Base-by-base conservation (phyloP, 1,140 invertebrate species). In the Pinna nobilis region DNA sequence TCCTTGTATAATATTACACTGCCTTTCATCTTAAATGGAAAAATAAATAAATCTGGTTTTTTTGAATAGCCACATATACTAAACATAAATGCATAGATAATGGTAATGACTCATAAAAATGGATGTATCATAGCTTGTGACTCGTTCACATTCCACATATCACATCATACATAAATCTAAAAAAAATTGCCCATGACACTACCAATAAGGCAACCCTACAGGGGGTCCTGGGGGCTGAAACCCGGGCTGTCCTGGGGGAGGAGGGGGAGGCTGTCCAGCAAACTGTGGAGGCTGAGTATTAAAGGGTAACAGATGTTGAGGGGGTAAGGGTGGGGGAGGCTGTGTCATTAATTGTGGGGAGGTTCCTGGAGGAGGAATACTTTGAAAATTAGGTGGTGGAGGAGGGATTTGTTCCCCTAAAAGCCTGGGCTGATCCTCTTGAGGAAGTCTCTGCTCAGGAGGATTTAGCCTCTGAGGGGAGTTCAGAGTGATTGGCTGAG, bases 261-360 rank as follows among this genome's bases (percentile, higher is more conserved):
- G n/a, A n/a, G 73, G 66, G 15, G 79, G 79, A 5, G 75, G 70
- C 44, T 68, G 61, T 1, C 73, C 77, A 59, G 69, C 37, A 11
- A 79, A 35, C n/a, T 44, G 64, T 25, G 51, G 57, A 7, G 75
- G 69, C n/a, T 78, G 73, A n/a, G 51, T 70, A 33, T 53, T 53
- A 30, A 69, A 59, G 6, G 66, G n/a, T n/a, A n/a, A n/a, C n/a
- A n/a, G n/a, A n/a, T n/a, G n/a, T n/a, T 59, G 9, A 59, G 66
- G 1, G 65, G 53, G 11, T 41, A 35, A 39, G 60, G 35, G n/a
- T 23, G 53, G 64, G 25, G 51, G 57, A 7, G 75, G 69, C n/a
- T 78, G 73, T 25, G 51, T 70, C 18, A 39, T 30, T 0, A 59
- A 53, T 37, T 67, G 51, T 32, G 44, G 53, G 11, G 65, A 55